phyloP scores from a whole-genome alignment of 2,113 vertebrate species.

The Grammomys surdaster region DNA sequence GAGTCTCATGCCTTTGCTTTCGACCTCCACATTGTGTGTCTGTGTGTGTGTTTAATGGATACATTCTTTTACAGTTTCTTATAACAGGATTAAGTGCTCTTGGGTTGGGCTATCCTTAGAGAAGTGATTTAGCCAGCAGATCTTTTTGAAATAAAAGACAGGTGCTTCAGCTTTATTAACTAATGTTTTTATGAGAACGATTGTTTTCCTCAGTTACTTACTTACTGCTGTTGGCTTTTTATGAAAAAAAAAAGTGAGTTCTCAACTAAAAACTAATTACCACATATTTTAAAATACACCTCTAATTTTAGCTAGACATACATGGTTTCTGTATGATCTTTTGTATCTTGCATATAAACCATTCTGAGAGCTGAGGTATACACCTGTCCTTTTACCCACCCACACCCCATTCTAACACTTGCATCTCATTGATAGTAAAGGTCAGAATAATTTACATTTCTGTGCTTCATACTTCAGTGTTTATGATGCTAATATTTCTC shows the following conservation, averaged over 20 bases:
- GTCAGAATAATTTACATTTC: neutral
- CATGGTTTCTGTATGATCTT: conserved; percentile 19
- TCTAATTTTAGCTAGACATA: neutral
- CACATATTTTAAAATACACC: conserved; percentile 52
- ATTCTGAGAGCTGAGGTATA: conserved; percentile 38
- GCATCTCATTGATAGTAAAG: neutral
- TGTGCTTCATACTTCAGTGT: neutral
- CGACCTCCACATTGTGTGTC: neutral
- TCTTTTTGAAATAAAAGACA: conserved; percentile 34
- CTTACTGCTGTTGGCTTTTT: conserved; percentile 18
- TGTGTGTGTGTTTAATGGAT: neutral
- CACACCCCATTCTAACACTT: neutral
- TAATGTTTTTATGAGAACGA: conserved; percentile 43
- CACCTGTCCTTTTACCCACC: conserved; percentile 9
- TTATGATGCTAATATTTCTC: neutral
- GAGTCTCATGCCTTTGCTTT: neutral
- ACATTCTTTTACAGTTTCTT: neutral
- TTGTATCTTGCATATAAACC: conserved; percentile 39
- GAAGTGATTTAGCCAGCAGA: neutral
- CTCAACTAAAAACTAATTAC: conserved; percentile 33
- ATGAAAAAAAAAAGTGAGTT: neutral
- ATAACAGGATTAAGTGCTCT: neutral
- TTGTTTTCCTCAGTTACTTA: conserved; percentile 55
- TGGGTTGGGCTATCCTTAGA: neutral
- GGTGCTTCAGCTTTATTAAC: neutral